Evolutionary conservation across 2,888 invertebrate genomes (phyloP).

Genomic region (Drosophila emarginata): DNA sequence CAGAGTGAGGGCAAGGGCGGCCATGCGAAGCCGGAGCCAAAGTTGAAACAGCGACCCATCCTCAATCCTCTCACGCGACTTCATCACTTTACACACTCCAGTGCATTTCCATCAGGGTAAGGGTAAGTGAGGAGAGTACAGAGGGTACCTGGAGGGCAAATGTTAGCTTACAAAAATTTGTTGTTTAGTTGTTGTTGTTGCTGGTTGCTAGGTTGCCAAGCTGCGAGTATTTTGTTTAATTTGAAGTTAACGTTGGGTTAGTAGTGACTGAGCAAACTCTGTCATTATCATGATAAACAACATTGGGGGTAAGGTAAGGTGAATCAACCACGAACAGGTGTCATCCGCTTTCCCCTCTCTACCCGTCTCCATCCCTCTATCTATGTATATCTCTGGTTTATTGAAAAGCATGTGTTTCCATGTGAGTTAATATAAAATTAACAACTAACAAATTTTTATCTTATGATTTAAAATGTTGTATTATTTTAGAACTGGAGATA

Average conservation of each 20-base stretch:
- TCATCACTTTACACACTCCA: slow-evolving; percentile 66
- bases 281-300: slow-evolving; percentile 71
- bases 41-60: slow-evolving; percentile 46
- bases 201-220: slow-evolving; percentile 21
- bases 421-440: neutral
- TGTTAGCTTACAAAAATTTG: slow-evolving; percentile 42
- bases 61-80: slow-evolving; percentile 60
- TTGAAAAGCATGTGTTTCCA: neutral
- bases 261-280: slow-evolving; percentile 34
- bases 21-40: slow-evolving; percentile 23
- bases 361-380: neutral
- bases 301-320: slow-evolving; percentile 19
- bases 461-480: neutral
- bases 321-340: slow-evolving; percentile 58
- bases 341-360: slow-evolving; percentile 63
- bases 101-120: slow-evolving; percentile 50
- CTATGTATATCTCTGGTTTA: neutral
- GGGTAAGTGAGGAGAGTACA: neutral
- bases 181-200: slow-evolving; percentile 6
- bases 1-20: slow-evolving; percentile 40
- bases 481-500: too few species aligned
- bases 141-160: neutral
- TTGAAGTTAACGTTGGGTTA: slow-evolving; percentile 41
- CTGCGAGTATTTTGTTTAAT: slow-evolving; percentile 39
- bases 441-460: neutral